These are phyloP conservation scores for Luffia ferchaultella DNA, from an alignment of 2,888 invertebrate species.

Conservation along the genomic window DNA sequence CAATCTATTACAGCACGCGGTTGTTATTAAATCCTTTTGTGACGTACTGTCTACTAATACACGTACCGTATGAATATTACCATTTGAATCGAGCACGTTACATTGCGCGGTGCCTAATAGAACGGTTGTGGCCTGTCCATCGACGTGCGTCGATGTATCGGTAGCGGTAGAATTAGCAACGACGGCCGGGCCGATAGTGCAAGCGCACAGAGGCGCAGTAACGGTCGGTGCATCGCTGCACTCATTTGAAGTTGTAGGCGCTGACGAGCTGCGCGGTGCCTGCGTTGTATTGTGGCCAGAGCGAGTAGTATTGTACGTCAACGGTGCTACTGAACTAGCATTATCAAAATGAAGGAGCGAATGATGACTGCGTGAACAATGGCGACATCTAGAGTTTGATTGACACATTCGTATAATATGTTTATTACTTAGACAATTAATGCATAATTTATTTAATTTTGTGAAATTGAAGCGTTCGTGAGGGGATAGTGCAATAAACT, in stretches of 20 bases:
- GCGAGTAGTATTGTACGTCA: too few species aligned
- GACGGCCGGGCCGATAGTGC: neutral
- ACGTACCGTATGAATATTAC: constrained; percentile 8
- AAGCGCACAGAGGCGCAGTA: neutral
- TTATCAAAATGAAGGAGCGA: neutral
- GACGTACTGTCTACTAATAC: constrained; percentile 11
- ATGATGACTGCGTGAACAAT: neutral
- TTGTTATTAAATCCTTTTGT: constrained; percentile 12
- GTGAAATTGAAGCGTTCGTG: neutral
- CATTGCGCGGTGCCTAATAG: constrained; percentile 9
- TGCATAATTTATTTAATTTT: constrained; percentile 3
- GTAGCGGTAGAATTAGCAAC: neutral
- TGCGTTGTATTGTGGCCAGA: too few species aligned
- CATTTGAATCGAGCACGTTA: constrained; percentile 1
- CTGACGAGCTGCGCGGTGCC: neutral
- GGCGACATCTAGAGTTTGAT: neutral
- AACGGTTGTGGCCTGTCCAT: neutral
- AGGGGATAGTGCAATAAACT: neutral
- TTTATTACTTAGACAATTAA: constrained; percentile 2
- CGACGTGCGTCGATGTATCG: neutral
- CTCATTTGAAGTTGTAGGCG: neutral
- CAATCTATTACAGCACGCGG: constrained; percentile 7
- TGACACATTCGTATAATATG: neutral
- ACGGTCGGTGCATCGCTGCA: neutral
- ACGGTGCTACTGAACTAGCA: too few species aligned